These are phyloP conservation scores for Cyprinella venusta DNA, from an alignment of 2,797 vertebrate genomes.

Conservation along the genomic window DNA sequence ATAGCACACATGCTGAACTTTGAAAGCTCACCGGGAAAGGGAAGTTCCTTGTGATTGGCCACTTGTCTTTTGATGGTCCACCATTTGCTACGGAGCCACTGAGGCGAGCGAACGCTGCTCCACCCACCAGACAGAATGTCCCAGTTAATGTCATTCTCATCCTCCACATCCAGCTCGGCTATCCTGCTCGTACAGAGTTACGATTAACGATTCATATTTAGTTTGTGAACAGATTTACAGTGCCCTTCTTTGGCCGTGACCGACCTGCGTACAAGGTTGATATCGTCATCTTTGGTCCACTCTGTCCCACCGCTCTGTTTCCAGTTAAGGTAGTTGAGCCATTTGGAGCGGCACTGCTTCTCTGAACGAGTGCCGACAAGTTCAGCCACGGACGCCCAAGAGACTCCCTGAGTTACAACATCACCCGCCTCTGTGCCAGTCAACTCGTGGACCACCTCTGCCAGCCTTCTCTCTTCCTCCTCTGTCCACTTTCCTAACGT, in stretches of 20 bases:
- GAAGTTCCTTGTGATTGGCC: constrained; percentile 96
- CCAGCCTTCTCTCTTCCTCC: constrained; percentile 92
- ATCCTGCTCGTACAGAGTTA: constrained; percentile 80
- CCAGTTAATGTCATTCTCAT: constrained; percentile 98
- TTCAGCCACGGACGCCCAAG: constrained; percentile 95
- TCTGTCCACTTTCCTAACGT: constrained; percentile 95
- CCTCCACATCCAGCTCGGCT: constrained; percentile 87
- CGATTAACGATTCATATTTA: constrained; percentile 82
- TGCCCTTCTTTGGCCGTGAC: not conserved
- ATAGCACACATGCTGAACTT: not conserved
- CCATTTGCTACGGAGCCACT: constrained; percentile 99
- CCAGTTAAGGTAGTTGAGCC: constrained; percentile 99
- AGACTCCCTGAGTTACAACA: constrained; percentile 95
- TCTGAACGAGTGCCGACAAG: constrained; percentile 94
- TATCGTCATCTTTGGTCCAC: constrained; percentile 98
- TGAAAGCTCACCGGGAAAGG: constrained; percentile 73
- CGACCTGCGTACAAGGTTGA: constrained; percentile 85
- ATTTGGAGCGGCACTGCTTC: constrained; percentile 98
- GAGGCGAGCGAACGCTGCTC: constrained; percentile 97
- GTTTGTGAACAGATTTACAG: not conserved
- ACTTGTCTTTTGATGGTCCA: constrained; percentile 99
- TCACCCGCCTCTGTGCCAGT: constrained; percentile 92
- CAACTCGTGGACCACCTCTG: constrained; percentile 95
- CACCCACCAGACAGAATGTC: constrained; percentile 94
- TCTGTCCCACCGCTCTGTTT: constrained; percentile 98